Base-by-base conservation (phyloP, 2,113 vertebrate species). In the Tupaia chinensis region DNA sequence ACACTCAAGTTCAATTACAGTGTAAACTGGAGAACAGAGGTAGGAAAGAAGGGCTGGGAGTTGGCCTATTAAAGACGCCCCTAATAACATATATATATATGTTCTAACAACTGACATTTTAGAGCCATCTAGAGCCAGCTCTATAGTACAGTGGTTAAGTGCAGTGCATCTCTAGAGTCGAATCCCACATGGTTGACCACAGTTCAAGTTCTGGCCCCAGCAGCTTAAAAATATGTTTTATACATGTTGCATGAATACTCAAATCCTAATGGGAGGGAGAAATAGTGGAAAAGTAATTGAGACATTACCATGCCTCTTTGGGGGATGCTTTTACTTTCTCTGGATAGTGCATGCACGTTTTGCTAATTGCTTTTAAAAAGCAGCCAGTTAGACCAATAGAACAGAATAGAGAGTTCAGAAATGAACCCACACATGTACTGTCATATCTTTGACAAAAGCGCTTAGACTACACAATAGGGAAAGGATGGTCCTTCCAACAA, bases 1-100 rank as follows among this genome's bases (percentile, higher is more conserved):
- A 89, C 83, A 2, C 53, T 94, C 86, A 87, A 89, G 34, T 82
- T 95, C 15, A 78, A 23, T 82, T 15, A 53, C 17, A 77, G 22
- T 89, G 32, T 68, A 61, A 87, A 25, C 25, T 85, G 5, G 19
- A 95, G 93, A 92, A 82, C 12, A 84, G 16, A 76, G 20, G 29
- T 29, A 66, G 19, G 9, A 90, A 80, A 93, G n/a, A 72, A 73
- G 14, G 13, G 13, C 11, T 85, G 10, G 44, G 27, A 91, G 15
- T 87, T 87, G 23, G 15, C 6, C 9, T 84, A 84, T 82, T 63
- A 63, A 83, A 92, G 82, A 87, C 6, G 27, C 6, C 15, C 12
- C n/a, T 72, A 63, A 66, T 20, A 72, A 68, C 19, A 32, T 74
- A 60, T 74, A 60, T 23, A 2, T 83, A 20, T 25, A 15, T 91